Conservation (phyloP, 2,888 invertebrate genomes). For the Stenichneumon culpator region DNA sequence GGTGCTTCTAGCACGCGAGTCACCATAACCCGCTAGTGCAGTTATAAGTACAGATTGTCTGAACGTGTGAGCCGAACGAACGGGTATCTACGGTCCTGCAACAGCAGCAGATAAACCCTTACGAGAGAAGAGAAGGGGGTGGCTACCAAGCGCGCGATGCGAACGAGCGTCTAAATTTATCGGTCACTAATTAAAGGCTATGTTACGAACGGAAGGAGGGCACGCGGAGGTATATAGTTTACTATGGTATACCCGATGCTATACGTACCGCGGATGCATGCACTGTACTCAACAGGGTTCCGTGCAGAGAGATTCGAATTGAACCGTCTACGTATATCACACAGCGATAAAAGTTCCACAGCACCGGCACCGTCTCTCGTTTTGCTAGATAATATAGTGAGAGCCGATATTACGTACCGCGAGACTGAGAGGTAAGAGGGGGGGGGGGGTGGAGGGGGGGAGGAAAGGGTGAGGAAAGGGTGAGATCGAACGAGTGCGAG, state of each 20-base stretch:
- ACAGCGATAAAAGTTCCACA: slow-evolving; percentile 57
- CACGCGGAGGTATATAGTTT: slow-evolving; percentile 60
- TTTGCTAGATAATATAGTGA: slow-evolving; percentile 58
- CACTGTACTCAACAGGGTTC: slow-evolving; percentile 58
- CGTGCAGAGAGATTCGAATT: slow-evolving; percentile 74
- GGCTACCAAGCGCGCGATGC: slow-evolving; percentile 61
- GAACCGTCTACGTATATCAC: slow-evolving; percentile 73
- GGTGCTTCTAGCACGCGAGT: not conserved
- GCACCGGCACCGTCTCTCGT: slow-evolving; percentile 52
- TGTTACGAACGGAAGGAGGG: slow-evolving; percentile 74
- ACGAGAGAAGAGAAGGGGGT: slow-evolving; percentile 47
- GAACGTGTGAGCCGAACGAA: slow-evolving; percentile 55
- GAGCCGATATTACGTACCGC: slow-evolving; percentile 50
- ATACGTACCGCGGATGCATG: slow-evolving; percentile 24
- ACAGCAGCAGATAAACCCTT: slow-evolving; percentile 65
- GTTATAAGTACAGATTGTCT: slow-evolving; percentile 50
- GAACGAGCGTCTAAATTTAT: slow-evolving; percentile 75
- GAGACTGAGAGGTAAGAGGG: slow-evolving; percentile 7
- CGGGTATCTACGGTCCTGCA: slow-evolving; percentile 48
- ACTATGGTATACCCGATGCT: slow-evolving; percentile 38
- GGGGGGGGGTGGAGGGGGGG: not conserved
- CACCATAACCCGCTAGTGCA: not conserved
- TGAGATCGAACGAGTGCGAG: slow-evolving; percentile 10
- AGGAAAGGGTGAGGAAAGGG: not conserved
- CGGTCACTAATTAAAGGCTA: slow-evolving; percentile 80